Evolutionary conservation across 1,140 invertebrate genomes (phyloP), one percentile per base, ranked within the genome.

Genomic region (Solenopsis fugax): DNA sequence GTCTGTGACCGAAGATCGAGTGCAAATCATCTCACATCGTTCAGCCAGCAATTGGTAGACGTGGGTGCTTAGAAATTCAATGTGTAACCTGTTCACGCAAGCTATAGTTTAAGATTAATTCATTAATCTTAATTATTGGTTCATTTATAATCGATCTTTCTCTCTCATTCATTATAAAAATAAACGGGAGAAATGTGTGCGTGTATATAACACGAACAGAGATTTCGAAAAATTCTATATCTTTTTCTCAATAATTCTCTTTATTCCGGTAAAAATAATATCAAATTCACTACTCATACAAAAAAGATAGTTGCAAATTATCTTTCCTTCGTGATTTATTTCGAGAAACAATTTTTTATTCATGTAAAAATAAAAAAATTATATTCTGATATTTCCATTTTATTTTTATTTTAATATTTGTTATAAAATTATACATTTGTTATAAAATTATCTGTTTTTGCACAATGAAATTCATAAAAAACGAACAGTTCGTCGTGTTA

Each of bases 1-100:
- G 34, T 69, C 50, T 81, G 48, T 69, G 64, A 21, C 54, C 67
- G 24, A 81, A 81, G 64, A 81, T 81, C 34, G 77, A 58, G 56
- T 60, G 67, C 67, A 73, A 58, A 82, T 82, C 52, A 24, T 58
- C 65, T 50, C 64, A 10, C 34, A 37, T 13, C 65, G 60, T 82
- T 82, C 45, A 58, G 73, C 12, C 24, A 52, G 24, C 60, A 73
- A 82, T 82, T 58, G 80, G 9, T 58, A 13, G 80, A 82, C 52
- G 24, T 29, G 37, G 56, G 52, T 67, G 41, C 67, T 82, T 73
- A 34, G 56, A 72, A 41, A 71, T 56, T 50, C 48, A 37, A 37
- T n/a, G 12, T 21, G 77, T 45, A 71, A 71, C 21, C 52, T 48
- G 62, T 34, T 58, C 52, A 34, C 71, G 56, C 21, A 29, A 73